Evolutionary conservation across 2,888 invertebrate genomes (phyloP).

Genomic region (Agonum fuliginosum): DNA sequence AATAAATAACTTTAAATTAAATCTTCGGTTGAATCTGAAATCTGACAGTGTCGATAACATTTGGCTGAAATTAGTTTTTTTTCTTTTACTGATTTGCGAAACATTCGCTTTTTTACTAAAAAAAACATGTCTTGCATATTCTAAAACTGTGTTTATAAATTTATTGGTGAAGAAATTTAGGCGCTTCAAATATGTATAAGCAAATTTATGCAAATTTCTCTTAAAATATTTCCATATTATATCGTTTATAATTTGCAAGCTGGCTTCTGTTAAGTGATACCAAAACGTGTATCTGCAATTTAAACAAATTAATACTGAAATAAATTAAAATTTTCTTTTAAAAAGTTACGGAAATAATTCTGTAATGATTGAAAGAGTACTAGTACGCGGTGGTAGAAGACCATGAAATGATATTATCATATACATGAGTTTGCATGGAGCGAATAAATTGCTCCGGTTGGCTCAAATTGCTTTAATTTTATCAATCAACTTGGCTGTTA

Average conservation of each 20-base stretch:
- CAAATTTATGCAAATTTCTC: background rate
- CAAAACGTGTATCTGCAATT: conserved; percentile 44
- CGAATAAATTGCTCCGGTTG: conserved; percentile 32
- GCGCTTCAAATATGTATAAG: background rate
- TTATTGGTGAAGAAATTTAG: background rate
- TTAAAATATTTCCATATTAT: conserved; percentile 13
- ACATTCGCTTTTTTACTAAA: too few relatives aligned
- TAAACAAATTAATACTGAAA: conserved; percentile 51
- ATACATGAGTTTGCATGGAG: conserved; percentile 34
- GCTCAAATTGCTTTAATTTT: conserved; percentile 35
- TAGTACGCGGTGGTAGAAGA: background rate
- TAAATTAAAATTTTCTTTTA: conserved; percentile 6
- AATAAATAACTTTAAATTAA: too few relatives aligned
- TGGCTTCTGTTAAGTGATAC: background rate
- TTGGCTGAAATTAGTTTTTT: too few relatives aligned
- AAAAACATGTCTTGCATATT: background rate
- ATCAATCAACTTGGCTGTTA: conserved; percentile 35
- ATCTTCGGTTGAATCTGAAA: too few relatives aligned
- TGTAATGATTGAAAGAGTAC: background rate
- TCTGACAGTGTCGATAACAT: too few relatives aligned
- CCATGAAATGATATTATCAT: conserved; percentile 27
- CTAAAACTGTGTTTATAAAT: background rate
- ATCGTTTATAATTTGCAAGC: background rate
- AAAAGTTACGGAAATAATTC: background rate
- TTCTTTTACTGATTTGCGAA: too few relatives aligned